Evolutionary conservation across 2,888 invertebrate genomes (phyloP), one percentile per base, ranked within the genome.

Genomic region (Acanthosepion esculentum): DNA sequence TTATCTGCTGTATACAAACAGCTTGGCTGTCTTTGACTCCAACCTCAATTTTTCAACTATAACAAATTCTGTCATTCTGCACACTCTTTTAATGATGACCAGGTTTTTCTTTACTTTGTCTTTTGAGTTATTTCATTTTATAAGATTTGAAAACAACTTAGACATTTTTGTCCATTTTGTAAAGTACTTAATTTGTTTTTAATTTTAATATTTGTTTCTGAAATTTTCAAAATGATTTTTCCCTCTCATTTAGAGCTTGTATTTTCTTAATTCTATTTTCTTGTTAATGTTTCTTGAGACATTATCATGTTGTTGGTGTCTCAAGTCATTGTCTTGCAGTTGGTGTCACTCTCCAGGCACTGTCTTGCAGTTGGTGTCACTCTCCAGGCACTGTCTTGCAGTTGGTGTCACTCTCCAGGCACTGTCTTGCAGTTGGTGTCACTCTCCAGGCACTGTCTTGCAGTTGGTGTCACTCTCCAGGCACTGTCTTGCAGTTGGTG

Each of bases 1-100:
- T 78, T 78, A n/a, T n/a, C 78, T 78, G 78, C 78, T 78, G 78
- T 78, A 78, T n/a, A 78, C 78, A 78, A n/a, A n/a, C 78, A 78
- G 78, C n/a, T 78, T 78, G n/a, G 78, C 78, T 78, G 78, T 78
- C 78, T 50, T 50, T 78, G n/a, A 78, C 23, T 78, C 78, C n/a
- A 78, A 78, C n/a, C 78, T 78, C n/a, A n/a, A 78, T 78, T 78
- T 78, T 78, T 78, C 78, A 78, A 78, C 78, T n/a, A 78, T 78
- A 78, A 78, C 78, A 78, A 78, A n/a, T 78, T 78, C 78, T 78
- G 78, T 78, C 78, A 78, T 78, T 78, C 78, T 78, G 12, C 78
- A 78, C 78, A 78, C n/a, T 78, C 78, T 78, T 64, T 64, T 78
- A n/a, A n/a, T 78, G 78, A 15, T 78, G 12, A n/a, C n/a, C 15